Evolutionary conservation across 2,113 vertebrate genomes (phyloP), one percentile per base, ranked within the genome.

Genomic region (Dascyllus trimaculatus): DNA sequence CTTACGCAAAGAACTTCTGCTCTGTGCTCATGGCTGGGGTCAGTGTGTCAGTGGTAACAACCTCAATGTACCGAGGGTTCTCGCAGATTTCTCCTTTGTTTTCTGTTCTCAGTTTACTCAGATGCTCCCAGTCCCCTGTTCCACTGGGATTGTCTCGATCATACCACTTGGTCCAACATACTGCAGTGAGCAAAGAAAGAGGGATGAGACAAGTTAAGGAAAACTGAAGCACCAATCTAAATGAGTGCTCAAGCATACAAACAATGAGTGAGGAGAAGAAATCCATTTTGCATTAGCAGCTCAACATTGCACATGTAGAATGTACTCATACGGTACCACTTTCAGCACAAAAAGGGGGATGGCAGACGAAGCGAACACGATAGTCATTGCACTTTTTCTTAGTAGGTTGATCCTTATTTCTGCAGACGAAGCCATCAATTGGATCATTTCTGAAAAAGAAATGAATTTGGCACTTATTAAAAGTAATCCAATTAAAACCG

Each of bases 331-430:
- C 13, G 26, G 66, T 79, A 80, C 78, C 80, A 72, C 19, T 25
- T 13, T 15, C 7, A 5, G 26, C 53, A 45, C 86, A 89, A 67
- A 54, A 87, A 2, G 74, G 43, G 45, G 75, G 59, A 5, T 58
- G 24, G 79, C 89, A 91, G 72, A 69, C 69, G 71, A 91, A 90
- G 21, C 88, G 75, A 53, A 91, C 82, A 48, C 68, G 67, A 26
- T 91, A 91, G 48, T 92, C 85, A 0, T 32, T 22, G 24, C 90
- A 91, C 11, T 1, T 21, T 7, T 2, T 14, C 1, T 26, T 53
- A 0, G 21, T 4, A 0, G 14, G 1, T 15, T 88, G 87, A 70
- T 88, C 60, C 0, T 0, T 0, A 4, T 85, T 91, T 49, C 24
- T 84, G 59, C 89, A 92, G 61, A 82, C 0, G 22, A 92, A 88